phyloP scores from a whole-genome alignment of 2,797 vertebrate genomes.

The Novumbra hubbsi region DNA sequence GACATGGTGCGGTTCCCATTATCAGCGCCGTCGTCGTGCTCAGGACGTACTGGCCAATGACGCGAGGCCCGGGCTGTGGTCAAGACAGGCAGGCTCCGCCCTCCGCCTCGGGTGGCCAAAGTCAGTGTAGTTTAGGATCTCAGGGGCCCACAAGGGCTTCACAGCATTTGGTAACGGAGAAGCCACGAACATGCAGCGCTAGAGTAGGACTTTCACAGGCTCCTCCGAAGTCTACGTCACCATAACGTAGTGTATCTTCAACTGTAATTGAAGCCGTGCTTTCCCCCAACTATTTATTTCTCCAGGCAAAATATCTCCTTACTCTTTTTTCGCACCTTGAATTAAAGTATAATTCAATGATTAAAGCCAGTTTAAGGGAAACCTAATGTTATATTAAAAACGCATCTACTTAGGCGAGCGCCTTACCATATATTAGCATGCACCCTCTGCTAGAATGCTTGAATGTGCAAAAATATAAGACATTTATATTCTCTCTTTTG shows the following conservation, averaged over 20 bases:
- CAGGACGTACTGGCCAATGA: conserved; percentile 28
- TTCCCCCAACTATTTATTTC: conserved; percentile 64
- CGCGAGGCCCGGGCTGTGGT: conserved; percentile 27
- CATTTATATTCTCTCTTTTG: conserved; percentile 43
- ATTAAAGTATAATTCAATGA: conserved; percentile 75
- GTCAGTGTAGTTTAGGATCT: neutral
- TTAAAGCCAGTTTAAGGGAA: conserved; percentile 76
- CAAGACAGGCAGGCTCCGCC: conserved; percentile 18
- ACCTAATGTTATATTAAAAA: conserved; percentile 83
- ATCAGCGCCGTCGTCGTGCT: conserved; percentile 17
- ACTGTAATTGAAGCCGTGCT: conserved; percentile 58
- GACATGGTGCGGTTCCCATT: conserved; percentile 50
- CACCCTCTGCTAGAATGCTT: conserved; percentile 61
- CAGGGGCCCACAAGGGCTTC: conserved; percentile 36
- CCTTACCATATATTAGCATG: conserved; percentile 76
- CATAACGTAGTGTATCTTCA: conserved; percentile 44
- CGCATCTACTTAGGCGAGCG: conserved; percentile 56
- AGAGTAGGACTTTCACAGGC: conserved; percentile 42
- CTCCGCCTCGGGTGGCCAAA: conserved; percentile 33
- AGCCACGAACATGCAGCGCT: conserved; percentile 41
- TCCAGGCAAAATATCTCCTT: conserved; percentile 61
- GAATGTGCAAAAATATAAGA: conserved; percentile 70
- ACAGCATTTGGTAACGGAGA: neutral
- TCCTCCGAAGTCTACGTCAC: conserved; percentile 42
- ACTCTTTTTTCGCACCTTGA: conserved; percentile 58